A percentile compares a stretch with the other conserved stretches of the same genome.
Conservation (phyloP, 37 sponge, comb jelly and placozoan species). For the Haliclona indistincta region DNA sequence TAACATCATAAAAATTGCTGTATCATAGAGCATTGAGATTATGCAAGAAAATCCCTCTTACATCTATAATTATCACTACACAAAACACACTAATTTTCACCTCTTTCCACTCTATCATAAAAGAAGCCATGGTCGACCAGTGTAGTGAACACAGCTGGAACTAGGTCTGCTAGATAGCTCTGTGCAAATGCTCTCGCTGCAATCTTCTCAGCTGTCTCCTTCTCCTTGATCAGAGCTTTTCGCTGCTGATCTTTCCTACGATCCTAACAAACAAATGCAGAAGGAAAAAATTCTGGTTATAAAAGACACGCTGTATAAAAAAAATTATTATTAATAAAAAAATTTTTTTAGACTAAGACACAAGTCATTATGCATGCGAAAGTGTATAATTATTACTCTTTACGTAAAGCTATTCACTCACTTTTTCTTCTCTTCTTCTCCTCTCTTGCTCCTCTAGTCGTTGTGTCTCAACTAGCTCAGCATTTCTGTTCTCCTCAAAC, state of each 20-base stretch:
- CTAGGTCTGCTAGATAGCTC: constrained; percentile 92
- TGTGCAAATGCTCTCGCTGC: constrained; percentile 98
- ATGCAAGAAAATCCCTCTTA: too few relatives aligned
- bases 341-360: too few relatives aligned
- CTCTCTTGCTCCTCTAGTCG: constrained; percentile 97
- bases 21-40: background rate
- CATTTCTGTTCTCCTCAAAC: constrained; percentile 95
- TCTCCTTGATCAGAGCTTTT: constrained; percentile 86
- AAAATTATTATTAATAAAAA: too few relatives aligned
- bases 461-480: constrained; percentile 97
- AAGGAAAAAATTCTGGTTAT: background rate
- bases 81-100: constrained; percentile 9
- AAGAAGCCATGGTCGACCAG: constrained; percentile 91
- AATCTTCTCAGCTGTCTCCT: constrained; percentile 93
- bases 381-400: background rate
- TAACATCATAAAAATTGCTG: background rate
- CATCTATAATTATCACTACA: too few relatives aligned
- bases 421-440: constrained; percentile 89
- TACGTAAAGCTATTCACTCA: too few relatives aligned
- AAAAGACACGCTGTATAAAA: background rate
- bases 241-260: constrained; percentile 87
- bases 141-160: constrained; percentile 93
- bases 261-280: constrained; percentile 65
- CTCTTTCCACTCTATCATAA: constrained; percentile 91
- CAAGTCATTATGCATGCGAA: background rate